Evolutionary conservation across 1,140 invertebrate genomes (phyloP).

Genomic region (Magallana ariakensis): DNA sequence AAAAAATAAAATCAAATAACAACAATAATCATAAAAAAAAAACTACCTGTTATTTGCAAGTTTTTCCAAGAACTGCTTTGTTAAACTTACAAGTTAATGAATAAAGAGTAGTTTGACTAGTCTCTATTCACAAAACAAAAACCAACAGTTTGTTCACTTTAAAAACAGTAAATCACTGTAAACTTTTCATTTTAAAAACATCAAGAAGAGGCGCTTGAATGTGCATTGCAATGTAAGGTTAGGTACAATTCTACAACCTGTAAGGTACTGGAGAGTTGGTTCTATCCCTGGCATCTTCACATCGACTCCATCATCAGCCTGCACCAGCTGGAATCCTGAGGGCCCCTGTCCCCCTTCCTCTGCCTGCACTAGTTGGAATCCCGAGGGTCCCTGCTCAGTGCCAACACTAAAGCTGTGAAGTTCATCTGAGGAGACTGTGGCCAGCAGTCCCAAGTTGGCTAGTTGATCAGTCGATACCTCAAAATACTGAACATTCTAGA

Average conservation of each 20-base stretch:
- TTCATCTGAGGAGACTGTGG: not conserved
- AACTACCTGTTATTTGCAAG: too few relatives aligned
- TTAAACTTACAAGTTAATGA: too few relatives aligned
- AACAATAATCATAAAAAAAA: too few relatives aligned
- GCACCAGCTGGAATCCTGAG: not conserved
- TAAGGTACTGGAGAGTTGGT: slow-evolving; percentile 11
- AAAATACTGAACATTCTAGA: slow-evolving; percentile 11
- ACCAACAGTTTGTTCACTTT: too few relatives aligned
- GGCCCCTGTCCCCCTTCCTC: not conserved
- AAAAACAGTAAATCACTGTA: too few relatives aligned
- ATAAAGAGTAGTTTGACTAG: too few relatives aligned
- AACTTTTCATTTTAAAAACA: too few relatives aligned
- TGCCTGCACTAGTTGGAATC: not conserved
- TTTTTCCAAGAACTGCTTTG: too few relatives aligned
- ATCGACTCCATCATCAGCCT: not conserved
- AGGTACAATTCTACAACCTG: not conserved
- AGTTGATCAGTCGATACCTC: slow-evolving; percentile 14
- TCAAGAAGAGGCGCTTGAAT: too few relatives aligned
- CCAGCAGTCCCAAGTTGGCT: slow-evolving; percentile 7
- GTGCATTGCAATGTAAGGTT: too few relatives aligned
- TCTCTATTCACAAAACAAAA: too few relatives aligned
- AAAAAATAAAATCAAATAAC: too few relatives aligned
- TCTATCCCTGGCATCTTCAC: slow-evolving; percentile 6
- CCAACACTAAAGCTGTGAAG: not conserved
- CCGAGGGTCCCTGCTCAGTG: not conserved